Percentiles rank a stretch among this genome's conserved stretches.
phyloP scores from a whole-genome alignment of 2,113 vertebrate species.

The Centropristis striata region DNA sequence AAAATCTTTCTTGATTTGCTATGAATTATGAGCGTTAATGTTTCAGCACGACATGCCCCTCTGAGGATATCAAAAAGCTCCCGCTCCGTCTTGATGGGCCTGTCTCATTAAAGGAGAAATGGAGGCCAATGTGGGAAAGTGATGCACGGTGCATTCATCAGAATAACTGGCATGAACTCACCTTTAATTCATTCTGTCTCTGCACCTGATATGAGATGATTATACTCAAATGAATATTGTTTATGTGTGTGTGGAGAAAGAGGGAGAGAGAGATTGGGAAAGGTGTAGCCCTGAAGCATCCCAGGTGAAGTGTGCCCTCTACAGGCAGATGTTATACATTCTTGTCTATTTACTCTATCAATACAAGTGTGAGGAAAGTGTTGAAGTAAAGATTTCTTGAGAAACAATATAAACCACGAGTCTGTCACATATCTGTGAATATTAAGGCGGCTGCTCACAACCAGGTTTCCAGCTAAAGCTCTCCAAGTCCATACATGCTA shows the following conservation, averaged over 20 bases:
- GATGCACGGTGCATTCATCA: conserved; percentile 54
- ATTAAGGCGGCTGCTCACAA: conserved; percentile 39
- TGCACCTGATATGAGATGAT: conserved; percentile 49
- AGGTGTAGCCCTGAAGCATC: conserved; percentile 49
- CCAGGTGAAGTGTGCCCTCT: conserved; percentile 81
- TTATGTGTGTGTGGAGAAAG: conserved; percentile 6
- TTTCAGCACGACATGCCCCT: conserved; percentile 60
- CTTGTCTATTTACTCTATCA: background rate
- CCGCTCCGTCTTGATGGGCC: conserved; percentile 67
- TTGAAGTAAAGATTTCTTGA: conserved; percentile 25
- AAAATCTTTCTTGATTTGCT: conserved; percentile 75
- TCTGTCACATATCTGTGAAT: conserved; percentile 27
- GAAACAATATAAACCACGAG: background rate
- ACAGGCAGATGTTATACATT: conserved; percentile 59
- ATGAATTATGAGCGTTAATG: conserved; percentile 75
- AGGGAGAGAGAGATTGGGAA: conserved; percentile 8
- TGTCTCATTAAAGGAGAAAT: conserved; percentile 73
- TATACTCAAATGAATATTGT: conserved; percentile 45
- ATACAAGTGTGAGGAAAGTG: background rate
- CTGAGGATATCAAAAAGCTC: conserved; percentile 74
- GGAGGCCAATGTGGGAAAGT: conserved; percentile 52
- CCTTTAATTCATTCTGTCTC: conserved; percentile 58
- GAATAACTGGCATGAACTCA: conserved; percentile 63
- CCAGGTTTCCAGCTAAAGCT: conserved; percentile 61
- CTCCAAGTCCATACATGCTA: conserved; percentile 65